Percentiles rank a stretch among this genome's conserved stretches.
Evolutionary conservation across 2,113 vertebrate genomes (phyloP).

Genomic region (Vimba vimba): DNA sequence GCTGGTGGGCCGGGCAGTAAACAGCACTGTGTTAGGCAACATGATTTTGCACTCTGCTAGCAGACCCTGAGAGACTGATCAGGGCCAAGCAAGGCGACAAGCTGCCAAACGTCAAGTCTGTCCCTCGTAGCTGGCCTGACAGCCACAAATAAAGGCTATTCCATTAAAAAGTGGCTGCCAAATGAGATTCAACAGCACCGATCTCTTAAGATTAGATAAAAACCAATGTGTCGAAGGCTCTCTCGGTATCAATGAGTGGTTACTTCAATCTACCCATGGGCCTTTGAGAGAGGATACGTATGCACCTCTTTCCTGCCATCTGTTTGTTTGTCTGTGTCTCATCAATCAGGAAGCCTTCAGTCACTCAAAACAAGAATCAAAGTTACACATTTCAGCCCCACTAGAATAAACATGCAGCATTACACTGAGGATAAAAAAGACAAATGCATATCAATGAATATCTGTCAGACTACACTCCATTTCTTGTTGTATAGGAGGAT

Average conservation of each 20-base stretch:
- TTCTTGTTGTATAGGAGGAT: slow-evolving; percentile 10
- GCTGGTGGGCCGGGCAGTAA: slow-evolving; percentile 84
- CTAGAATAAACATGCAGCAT: slow-evolving; percentile 18
- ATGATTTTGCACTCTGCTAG: slow-evolving; percentile 96
- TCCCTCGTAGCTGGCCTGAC: slow-evolving; percentile 69
- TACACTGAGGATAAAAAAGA: slow-evolving; percentile 11
- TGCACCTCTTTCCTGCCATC: slow-evolving; percentile 18
- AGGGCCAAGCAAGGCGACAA: slow-evolving; percentile 87
- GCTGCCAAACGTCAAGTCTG: slow-evolving; percentile 81
- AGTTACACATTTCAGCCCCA: slow-evolving; percentile 33
- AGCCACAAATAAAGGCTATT: slow-evolving; percentile 76
- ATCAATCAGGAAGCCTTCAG: slow-evolving; percentile 31
- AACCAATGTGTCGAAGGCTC: slow-evolving; percentile 16
- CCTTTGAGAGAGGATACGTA: slow-evolving; percentile 1
- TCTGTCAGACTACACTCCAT: neutral
- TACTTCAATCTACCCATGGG: slow-evolving; percentile 20
- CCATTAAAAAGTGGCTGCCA: slow-evolving; percentile 42
- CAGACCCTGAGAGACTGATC: slow-evolving; percentile 87
- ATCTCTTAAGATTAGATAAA: slow-evolving; percentile 15
- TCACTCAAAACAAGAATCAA: slow-evolving; percentile 25
- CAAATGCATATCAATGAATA: slow-evolving; percentile 13
- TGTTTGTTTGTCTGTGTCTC: slow-evolving; percentile 39
- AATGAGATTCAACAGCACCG: neutral
- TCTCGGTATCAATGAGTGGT: slow-evolving; percentile 3
- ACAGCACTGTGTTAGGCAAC: slow-evolving; percentile 93